Evolutionary conservation across 2,888 invertebrate genomes (phyloP).

Genomic region (Pristionchus fissidentatus): DNA sequence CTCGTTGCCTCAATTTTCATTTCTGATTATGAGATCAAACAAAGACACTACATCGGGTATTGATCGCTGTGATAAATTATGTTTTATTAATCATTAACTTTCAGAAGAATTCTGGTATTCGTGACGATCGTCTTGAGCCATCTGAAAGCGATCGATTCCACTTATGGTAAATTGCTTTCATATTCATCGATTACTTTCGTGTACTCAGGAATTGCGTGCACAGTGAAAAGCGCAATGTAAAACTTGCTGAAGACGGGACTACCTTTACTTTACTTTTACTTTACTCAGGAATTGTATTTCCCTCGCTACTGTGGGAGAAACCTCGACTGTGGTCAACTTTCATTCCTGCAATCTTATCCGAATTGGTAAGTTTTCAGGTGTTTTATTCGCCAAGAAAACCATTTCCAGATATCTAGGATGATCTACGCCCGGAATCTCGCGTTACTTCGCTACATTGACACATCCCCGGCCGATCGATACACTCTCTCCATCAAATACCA

Average conservation of each 20-base stretch:
- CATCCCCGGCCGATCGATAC: neutral
- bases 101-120: neutral
- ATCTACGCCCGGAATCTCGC: neutral
- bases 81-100: neutral
- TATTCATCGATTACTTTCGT: neutral
- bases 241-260: too few species aligned
- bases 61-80: too few species aligned
- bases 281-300: neutral
- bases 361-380: neutral
- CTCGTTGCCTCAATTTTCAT: neutral
- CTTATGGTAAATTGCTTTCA: neutral
- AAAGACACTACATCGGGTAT: neutral
- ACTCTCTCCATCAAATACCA: constrained; percentile 11
- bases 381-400: neutral
- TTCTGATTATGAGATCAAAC: neutral
- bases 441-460: neutral
- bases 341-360: neutral
- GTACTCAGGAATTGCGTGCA: too few species aligned
- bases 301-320: neutral
- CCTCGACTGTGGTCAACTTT: neutral
- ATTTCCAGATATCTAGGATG: neutral
- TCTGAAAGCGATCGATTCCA: neutral
- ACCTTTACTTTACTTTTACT: too few species aligned
- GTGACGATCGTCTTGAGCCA: neutral
- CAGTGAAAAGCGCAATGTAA: too few species aligned